Evolutionary conservation across 2,888 invertebrate genomes (phyloP), one percentile per base, ranked within the genome.

Genomic region (Lochmaea crataegi): DNA sequence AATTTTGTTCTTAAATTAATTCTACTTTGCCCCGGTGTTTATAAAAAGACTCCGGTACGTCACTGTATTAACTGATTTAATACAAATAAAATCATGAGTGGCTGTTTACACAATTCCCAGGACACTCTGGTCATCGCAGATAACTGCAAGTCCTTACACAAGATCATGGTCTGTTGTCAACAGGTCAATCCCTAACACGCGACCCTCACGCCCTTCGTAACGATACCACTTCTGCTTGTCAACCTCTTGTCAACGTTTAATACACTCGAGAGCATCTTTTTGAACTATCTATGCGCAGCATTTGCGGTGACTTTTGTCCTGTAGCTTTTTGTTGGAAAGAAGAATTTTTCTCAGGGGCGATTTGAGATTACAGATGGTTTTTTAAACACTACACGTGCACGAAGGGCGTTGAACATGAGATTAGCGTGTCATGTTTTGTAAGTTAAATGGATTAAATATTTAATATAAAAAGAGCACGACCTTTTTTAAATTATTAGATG

Each of bases 61-160:
- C 58, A 26, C 58, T 58, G 58, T 11, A 32, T 58, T 14, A 22
- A 26, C 58, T 26, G 2, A 58, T 22, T 11, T 58, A 58, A 58
- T 26, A 58, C n/a, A 10, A 32, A 58, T 26, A 22, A 57, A 57
- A 57, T 9, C 61, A 38, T 68, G 38, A 63, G 68, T 60, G 48
- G 48, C 16, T 26, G 16, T 69, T 71, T 57, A 63, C 61, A 48
- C 70, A 75, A 74, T 73, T 78, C 80, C 79, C 78, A 72, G 75
- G 78, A 73, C 67, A 69, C 76, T 73, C 81, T 81, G 82, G 80
- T 77, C 79, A 72, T 69, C 70, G 68, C 78, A 81, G 81, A 82
- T 82, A 82, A 79, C 79, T 77, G 60, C 57, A 60, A 58, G 78
- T 76, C 79, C 73, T 76, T 74, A 68, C 75, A 74, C 74, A 70